Conservation (phyloP, 30 jellyfish, hydroid and myxozoan genomes). For the Aurelia aurita region DNA sequence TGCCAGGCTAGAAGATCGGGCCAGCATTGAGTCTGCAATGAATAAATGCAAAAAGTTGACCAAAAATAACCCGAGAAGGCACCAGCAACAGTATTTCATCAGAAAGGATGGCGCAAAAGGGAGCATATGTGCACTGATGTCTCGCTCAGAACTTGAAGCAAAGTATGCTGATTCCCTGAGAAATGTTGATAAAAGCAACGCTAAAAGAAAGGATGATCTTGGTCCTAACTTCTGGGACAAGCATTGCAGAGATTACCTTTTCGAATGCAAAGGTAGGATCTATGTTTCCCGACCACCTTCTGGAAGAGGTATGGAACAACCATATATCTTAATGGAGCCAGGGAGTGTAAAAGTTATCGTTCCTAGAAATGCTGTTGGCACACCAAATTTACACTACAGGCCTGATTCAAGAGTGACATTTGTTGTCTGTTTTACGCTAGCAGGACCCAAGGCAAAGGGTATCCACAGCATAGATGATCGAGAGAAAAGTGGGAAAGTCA, state of each 20-base stretch:
- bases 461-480: conserved; percentile 11
- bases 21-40: conserved; percentile 33
- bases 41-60: conserved; percentile 36
- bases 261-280: conserved; percentile 49
- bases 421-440: conserved; percentile 42
- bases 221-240: conserved; percentile 41
- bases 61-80: conserved; percentile 23
- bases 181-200: background rate
- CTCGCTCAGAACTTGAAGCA: conserved; percentile 39
- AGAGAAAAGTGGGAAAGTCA: background rate
- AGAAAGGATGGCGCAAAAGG: conserved; percentile 28
- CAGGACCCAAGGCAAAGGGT: conserved; percentile 49
- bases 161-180: background rate
- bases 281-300: background rate
- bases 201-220: conserved; percentile 12
- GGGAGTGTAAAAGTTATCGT: conserved; percentile 33
- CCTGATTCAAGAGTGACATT: conserved; percentile 58
- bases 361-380: conserved; percentile 28
- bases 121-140: conserved; percentile 3
- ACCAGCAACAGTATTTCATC: conserved; percentile 19
- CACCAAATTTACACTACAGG: conserved; percentile 25
- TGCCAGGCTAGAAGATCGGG: conserved; percentile 18
- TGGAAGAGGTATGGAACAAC: conserved; percentile 1
- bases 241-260: conserved; percentile 43
- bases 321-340: conserved; percentile 49